A percentile compares a stretch with the other conserved stretches of the same genome.
phyloP scores from a whole-genome alignment of 2,888 invertebrate genomes.

The Drosophila birchii region DNA sequence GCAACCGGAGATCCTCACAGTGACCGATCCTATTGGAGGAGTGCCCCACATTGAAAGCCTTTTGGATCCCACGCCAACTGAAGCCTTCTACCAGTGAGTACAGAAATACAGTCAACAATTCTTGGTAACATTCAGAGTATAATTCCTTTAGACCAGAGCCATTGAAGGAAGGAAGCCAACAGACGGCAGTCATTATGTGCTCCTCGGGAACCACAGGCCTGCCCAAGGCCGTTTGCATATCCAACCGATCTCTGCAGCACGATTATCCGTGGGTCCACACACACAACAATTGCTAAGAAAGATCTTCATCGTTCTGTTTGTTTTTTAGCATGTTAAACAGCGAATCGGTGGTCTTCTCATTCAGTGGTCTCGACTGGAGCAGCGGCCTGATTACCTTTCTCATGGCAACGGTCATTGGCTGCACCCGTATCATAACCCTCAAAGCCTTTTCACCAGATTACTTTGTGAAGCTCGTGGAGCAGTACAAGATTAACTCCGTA shows the following conservation, averaged over 20 bases:
- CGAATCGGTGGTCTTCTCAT: slow-evolving; percentile 8
- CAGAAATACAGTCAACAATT: too few relatives aligned
- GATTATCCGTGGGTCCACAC: background rate
- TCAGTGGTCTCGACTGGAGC: slow-evolving; percentile 9
- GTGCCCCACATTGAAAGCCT: slow-evolving; percentile 3
- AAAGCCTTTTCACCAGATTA: background rate
- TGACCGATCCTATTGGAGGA: background rate
- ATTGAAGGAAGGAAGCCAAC: background rate
- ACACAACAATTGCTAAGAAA: too few relatives aligned
- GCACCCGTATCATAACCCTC: background rate
- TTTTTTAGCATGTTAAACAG: slow-evolving; percentile 2
- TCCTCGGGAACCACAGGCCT: slow-evolving; percentile 8
- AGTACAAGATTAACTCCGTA: background rate
- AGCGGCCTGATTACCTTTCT: background rate
- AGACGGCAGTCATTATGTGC: slow-evolving; percentile 1
- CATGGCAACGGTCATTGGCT: background rate
- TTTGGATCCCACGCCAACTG: background rate
- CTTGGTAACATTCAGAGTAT: background rate
- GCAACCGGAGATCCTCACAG: background rate
- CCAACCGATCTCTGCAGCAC: background rate
- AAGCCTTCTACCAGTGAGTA: slow-evolving; percentile 5
- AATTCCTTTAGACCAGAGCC: background rate
- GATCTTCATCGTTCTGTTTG: fast-evolving
- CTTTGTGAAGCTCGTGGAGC: background rate
- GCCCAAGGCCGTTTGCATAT: slow-evolving; percentile 4